Evolutionary conservation across 2,888 invertebrate species (phyloP).

Genomic region (Phorcus lineatus): DNA sequence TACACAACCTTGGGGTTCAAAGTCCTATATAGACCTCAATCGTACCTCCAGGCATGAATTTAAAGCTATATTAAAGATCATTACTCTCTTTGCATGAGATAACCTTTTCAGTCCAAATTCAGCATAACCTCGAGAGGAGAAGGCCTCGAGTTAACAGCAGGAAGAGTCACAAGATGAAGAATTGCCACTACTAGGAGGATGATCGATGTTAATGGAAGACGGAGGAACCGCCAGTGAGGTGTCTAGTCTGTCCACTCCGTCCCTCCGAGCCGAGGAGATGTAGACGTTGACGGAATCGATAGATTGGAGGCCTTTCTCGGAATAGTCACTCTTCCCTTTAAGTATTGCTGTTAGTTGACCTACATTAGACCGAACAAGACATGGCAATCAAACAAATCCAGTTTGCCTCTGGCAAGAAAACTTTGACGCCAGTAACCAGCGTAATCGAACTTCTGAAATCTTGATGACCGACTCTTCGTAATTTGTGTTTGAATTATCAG

Average conservation of each 20-base stretch:
- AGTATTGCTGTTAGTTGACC: too few relatives aligned
- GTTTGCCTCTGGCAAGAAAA: background rate
- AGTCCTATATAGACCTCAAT: too few relatives aligned
- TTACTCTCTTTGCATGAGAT: too few relatives aligned
- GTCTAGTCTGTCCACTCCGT: background rate
- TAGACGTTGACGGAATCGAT: background rate
- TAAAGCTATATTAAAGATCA: too few relatives aligned
- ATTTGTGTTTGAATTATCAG: too few relatives aligned
- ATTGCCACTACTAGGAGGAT: background rate
- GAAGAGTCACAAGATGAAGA: background rate
- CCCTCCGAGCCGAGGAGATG: background rate
- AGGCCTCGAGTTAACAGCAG: background rate
- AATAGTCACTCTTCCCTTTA: too few relatives aligned
- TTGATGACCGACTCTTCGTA: background rate
- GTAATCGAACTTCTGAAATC: background rate
- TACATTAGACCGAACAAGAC: too few relatives aligned
- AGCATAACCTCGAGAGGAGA: background rate
- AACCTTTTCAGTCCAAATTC: background rate
- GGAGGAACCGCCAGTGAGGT: background rate
- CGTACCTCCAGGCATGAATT: too few relatives aligned
- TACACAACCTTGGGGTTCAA: too few relatives aligned
- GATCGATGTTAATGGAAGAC: background rate
- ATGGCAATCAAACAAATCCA: background rate
- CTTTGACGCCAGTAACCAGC: background rate
- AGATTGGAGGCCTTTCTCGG: too few relatives aligned